These are phyloP conservation scores for Glaucidium brasilianum DNA, from an alignment of 2,113 vertebrate species.

Conservation along the genomic window DNA sequence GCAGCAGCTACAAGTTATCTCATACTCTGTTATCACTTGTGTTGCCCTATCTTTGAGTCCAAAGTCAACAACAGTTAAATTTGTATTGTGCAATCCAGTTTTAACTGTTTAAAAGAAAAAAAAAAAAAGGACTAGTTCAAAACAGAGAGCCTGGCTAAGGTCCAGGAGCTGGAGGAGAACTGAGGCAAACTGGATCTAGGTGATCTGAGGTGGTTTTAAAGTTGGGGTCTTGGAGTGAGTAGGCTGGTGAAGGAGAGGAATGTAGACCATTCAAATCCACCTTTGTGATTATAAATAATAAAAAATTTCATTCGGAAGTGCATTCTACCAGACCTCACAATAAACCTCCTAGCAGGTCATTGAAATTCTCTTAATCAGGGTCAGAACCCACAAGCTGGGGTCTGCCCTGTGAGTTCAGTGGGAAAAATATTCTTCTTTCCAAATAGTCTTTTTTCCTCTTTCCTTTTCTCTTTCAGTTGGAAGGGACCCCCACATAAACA, in stretches of 20 bases:
- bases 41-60: constrained; percentile 1
- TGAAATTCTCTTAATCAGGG: constrained; percentile 85
- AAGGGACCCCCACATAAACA: constrained; percentile 95
- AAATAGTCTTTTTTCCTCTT: constrained; percentile 75
- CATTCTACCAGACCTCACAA: constrained; percentile 79
- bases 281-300: constrained; percentile 79
- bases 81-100: neutral
- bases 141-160: neutral
- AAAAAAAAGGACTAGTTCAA: neutral
- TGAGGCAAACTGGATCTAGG: neutral
- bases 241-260: constrained; percentile 18
- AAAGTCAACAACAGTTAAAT: constrained; percentile 32
- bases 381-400: constrained; percentile 88
- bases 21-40: neutral
- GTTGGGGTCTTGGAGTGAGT: neutral
- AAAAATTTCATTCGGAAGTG: constrained; percentile 81
- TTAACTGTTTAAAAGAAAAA: constrained; percentile 1
- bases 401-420: constrained; percentile 85
- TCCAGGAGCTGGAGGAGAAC: neutral
- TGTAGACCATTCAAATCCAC: constrained; percentile 62
- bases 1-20: constrained; percentile 34
- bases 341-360: constrained; percentile 81
- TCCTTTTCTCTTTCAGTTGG: constrained; percentile 91
- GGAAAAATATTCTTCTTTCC: constrained; percentile 79
- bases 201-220: neutral